Percentiles rank a stretch among this genome's conserved stretches.
phyloP scores from a whole-genome alignment of 2,113 vertebrate genomes.

The Mobula hypostoma region DNA sequence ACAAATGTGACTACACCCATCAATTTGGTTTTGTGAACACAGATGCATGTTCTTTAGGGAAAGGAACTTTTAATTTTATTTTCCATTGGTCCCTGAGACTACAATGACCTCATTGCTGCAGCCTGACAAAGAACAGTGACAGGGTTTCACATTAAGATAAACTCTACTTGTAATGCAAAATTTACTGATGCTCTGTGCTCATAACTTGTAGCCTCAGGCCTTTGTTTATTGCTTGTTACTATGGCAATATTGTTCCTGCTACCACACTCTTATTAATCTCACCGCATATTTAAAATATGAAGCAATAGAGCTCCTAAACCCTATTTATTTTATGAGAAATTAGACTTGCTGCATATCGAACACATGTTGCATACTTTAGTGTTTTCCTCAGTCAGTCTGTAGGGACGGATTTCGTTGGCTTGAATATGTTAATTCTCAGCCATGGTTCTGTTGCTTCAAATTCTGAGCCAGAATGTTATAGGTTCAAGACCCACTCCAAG shows the following conservation, averaged over 20 bases:
- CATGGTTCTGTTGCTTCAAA: neutral
- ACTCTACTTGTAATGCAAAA: neutral
- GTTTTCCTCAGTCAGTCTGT: neutral
- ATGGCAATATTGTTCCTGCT: neutral
- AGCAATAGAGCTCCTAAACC: neutral
- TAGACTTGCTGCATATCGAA: neutral
- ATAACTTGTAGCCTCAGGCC: neutral
- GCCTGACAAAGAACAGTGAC: slow-evolving; percentile 2
- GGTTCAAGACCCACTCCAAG: neutral
- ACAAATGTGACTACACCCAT: neutral
- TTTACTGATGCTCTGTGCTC: neutral
- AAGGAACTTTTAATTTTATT: neutral
- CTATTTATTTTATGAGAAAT: neutral
- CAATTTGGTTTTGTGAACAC: neutral
- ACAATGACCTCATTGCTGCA: neutral
- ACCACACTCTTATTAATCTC: neutral
- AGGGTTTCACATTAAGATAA: neutral
- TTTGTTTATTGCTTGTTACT: neutral
- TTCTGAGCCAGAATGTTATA: neutral
- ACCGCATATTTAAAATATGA: neutral
- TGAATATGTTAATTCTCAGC: neutral
- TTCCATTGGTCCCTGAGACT: neutral
- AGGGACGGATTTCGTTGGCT: neutral
- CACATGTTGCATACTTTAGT: neutral
- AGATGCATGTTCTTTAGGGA: neutral